Conservation (phyloP, 2,797 vertebrate genomes). For the Notolepis coatsorum region DNA sequence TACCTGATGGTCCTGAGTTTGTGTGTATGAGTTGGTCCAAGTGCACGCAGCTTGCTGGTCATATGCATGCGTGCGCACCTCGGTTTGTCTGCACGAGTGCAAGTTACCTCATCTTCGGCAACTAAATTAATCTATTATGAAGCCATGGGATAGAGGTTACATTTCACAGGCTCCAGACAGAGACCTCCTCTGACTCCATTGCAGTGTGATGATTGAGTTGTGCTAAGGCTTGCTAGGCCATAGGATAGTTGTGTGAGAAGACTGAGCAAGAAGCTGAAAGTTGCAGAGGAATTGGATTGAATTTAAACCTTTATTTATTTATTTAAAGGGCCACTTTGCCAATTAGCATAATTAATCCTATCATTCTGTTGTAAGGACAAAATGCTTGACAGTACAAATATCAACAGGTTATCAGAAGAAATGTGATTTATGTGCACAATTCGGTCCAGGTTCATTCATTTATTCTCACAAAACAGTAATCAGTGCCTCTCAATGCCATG, state of each 20-base stretch:
- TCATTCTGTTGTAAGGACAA: too few relatives aligned
- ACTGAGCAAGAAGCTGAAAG: not conserved
- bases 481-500: too few relatives aligned
- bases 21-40: not conserved
- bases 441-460: too few relatives aligned
- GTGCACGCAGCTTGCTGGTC: too few relatives aligned
- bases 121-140: constrained; percentile 6
- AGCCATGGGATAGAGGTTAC: constrained; percentile 34
- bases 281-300: too few relatives aligned
- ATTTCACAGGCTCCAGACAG: constrained; percentile 24
- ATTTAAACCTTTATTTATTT: too few relatives aligned
- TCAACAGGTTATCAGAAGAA: too few relatives aligned
- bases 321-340: too few relatives aligned
- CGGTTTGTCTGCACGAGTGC: constrained; percentile 9
- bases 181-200: constrained; percentile 11
- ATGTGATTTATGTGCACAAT: too few relatives aligned
- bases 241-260: constrained; percentile 2
- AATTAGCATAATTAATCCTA: not conserved
- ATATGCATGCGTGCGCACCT: not conserved
- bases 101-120: constrained; percentile 10
- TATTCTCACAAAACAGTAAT: too few relatives aligned
- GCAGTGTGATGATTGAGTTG: constrained; percentile 31
- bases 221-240: constrained; percentile 21
- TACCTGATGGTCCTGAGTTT: constrained; percentile 37
- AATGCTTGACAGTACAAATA: too few relatives aligned